Conservation (phyloP, 1,140 invertebrate species). For the Caenorhabditis briggsae region DNA sequence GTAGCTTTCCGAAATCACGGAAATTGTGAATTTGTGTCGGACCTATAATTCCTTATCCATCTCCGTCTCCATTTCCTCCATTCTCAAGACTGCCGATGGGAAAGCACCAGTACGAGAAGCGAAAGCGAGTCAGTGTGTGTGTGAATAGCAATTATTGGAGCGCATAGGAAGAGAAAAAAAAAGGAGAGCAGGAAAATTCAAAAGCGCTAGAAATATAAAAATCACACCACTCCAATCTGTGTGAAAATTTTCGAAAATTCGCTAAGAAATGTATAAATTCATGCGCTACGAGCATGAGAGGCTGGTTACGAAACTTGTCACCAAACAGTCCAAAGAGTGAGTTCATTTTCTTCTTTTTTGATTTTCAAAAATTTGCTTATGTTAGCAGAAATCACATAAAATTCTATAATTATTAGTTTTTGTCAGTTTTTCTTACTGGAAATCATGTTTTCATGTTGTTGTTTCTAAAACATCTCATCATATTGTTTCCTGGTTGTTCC, state of each 20-base stretch:
- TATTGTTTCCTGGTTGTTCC: too few species aligned
- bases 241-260: too few species aligned
- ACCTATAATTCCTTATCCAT: neutral
- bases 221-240: constrained; percentile 34
- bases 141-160: constrained; percentile 55
- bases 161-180: constrained; percentile 28
- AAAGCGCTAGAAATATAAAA: constrained; percentile 37
- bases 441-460: too few species aligned
- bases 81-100: neutral
- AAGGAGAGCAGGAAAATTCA: neutral
- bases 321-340: neutral
- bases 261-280: neutral
- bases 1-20: neutral
- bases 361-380: too few species aligned
- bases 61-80: neutral
- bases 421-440: too few species aligned
- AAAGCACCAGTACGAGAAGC: neutral
- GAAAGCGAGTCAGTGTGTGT: neutral
- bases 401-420: too few species aligned
- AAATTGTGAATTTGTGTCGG: neutral
- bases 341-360: neutral
- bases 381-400: too few species aligned
- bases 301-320: neutral
- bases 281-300: neutral
- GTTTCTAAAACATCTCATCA: too few species aligned